Evolutionary conservation across 2,888 invertebrate species (phyloP).

Genomic region (Stegophylla sp.): DNA sequence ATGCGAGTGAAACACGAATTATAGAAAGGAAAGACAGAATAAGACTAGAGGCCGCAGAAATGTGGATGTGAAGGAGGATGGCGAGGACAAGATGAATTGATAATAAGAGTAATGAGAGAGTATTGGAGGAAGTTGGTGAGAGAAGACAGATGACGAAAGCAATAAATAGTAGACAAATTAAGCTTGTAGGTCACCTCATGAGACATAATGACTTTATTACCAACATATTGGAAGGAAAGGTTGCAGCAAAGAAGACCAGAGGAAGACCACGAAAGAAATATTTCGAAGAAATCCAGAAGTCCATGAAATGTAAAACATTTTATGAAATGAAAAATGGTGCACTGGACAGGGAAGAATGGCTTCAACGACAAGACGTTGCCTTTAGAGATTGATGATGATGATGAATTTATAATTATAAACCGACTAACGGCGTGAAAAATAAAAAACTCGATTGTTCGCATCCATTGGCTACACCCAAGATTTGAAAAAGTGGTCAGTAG

Average conservation of each 20-base stretch:
- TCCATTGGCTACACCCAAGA: too few relatives aligned
- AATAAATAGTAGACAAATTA: neutral
- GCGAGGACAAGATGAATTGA: neutral
- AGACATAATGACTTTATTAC: neutral
- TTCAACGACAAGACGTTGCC: too few relatives aligned
- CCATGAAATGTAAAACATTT: too few relatives aligned
- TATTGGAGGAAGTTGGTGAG: neutral
- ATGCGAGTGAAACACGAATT: neutral
- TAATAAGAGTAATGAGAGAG: neutral
- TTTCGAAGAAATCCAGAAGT: neutral
- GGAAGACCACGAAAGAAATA: slow-evolving; percentile 6
- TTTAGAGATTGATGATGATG: too few relatives aligned
- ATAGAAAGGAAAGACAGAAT: neutral
- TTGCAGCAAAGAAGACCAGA: neutral
- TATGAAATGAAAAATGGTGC: neutral
- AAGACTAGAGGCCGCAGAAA: slow-evolving; percentile 2
- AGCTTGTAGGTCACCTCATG: neutral
- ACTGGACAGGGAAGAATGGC: slow-evolving; percentile 1
- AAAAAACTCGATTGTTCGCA: too few relatives aligned
- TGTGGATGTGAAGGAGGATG: neutral
- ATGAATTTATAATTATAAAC: too few relatives aligned
- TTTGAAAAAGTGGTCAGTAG: too few relatives aligned
- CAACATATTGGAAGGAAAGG: neutral
- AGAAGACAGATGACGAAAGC: slow-evolving; percentile 1
- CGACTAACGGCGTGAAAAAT: too few relatives aligned